Percentiles rank a stretch among this genome's conserved stretches.
phyloP scores from a whole-genome alignment of 2,113 vertebrate genomes.

The Picathartes gymnocephalus region DNA sequence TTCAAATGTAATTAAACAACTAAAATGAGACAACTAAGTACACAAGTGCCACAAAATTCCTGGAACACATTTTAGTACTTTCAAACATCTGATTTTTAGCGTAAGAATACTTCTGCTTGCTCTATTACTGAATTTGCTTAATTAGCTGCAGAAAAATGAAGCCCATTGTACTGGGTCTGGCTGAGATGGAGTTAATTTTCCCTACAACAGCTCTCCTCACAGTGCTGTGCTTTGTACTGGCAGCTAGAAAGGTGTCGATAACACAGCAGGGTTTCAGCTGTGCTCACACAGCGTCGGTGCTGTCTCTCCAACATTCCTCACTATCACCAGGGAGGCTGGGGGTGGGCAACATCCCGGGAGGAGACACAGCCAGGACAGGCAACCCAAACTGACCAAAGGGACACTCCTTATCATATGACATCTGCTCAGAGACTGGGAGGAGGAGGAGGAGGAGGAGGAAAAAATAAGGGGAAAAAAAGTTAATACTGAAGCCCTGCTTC shows the following conservation, averaged over 20 bases:
- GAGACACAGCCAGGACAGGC: not conserved
- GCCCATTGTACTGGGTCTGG: not conserved
- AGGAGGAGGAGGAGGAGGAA: too few relatives aligned
- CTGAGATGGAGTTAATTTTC: not conserved
- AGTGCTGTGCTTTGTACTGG: not conserved
- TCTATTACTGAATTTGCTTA: not conserved
- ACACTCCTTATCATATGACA: not conserved
- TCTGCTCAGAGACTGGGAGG: accelerated
- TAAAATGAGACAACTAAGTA: not conserved
- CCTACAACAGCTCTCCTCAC: not conserved
- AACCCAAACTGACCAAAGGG: not conserved
- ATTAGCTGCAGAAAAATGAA: not conserved
- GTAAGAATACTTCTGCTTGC: not conserved
- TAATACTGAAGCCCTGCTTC: not conserved
- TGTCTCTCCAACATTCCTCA: not conserved
- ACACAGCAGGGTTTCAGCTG: not conserved
- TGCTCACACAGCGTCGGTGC: not conserved
- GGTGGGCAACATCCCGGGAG: not conserved
- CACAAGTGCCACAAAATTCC: not conserved
- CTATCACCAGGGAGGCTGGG: not conserved
- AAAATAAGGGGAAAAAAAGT: accelerated
- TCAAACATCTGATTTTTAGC: not conserved
- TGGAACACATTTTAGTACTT: not conserved
- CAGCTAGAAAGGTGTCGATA: not conserved
- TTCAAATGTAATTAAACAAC: not conserved